These are phyloP conservation scores for Napeogenes inachia DNA, from an alignment of 2,888 invertebrate genomes.

Conservation along the genomic window DNA sequence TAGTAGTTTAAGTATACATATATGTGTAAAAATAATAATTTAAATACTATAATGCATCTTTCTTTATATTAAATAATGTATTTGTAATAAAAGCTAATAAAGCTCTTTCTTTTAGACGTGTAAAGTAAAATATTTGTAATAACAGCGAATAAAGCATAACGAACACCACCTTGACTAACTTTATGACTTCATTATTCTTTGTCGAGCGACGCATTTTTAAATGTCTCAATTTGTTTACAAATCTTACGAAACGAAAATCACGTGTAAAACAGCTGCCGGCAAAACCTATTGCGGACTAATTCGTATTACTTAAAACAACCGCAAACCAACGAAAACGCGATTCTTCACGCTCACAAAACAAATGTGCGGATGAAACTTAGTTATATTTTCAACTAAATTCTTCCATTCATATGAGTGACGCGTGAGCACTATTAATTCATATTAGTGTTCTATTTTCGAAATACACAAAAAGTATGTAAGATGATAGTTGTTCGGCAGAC, in stretches of 20 bases:
- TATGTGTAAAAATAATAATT: background rate
- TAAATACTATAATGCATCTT: no score
- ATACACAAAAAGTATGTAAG: conserved; percentile 34
- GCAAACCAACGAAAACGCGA: conserved; percentile 67
- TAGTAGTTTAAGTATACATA: conserved; percentile 4
- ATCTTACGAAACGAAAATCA: conserved; percentile 57
- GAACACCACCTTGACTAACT: background rate
- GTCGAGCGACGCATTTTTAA: conserved; percentile 28
- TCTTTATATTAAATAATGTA: no score
- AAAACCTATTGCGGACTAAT: conserved; percentile 65
- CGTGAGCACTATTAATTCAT: conserved; percentile 60
- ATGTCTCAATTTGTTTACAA: conserved; percentile 49
- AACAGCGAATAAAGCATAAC: background rate
- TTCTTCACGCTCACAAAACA: conserved; percentile 72
- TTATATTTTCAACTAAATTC: conserved; percentile 40
- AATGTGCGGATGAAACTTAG: conserved; percentile 62
- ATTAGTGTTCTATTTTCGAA: conserved; percentile 63
- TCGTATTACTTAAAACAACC: conserved; percentile 69
- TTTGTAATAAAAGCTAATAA: background rate
- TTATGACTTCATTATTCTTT: conserved; percentile 10
- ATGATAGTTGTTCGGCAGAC: conserved; percentile 38
- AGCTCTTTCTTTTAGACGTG: no score
- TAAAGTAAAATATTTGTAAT: no score
- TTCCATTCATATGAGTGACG: conserved; percentile 39
- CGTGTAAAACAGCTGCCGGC: conserved; percentile 58